A percentile compares a stretch with the other conserved stretches of the same genome.
phyloP scores from a whole-genome alignment of 2,888 invertebrate species.

The Tenodera sinensis region DNA sequence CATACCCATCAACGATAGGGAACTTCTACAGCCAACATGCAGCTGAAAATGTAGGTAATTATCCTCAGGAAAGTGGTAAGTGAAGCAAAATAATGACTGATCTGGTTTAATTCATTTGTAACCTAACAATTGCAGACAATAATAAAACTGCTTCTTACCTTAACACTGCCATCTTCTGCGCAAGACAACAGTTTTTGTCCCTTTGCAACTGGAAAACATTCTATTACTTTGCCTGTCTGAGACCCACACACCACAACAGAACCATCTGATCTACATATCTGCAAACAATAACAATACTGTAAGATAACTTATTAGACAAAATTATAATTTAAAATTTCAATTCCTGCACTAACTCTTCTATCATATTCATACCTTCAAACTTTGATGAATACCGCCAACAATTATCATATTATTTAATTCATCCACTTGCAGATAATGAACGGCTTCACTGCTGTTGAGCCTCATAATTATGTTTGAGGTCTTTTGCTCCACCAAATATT shows the following conservation, averaged over 20 bases:
- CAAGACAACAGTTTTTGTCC: slow-evolving; percentile 16
- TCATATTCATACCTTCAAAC: slow-evolving; percentile 26
- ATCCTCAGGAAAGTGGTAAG: too few relatives aligned
- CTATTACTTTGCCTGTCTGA: slow-evolving; percentile 11
- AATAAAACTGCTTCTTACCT: background rate
- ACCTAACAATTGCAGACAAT: too few relatives aligned
- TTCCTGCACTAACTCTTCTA: too few relatives aligned
- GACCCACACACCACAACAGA: background rate
- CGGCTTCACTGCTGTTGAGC: background rate
- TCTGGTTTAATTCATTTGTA: too few relatives aligned
- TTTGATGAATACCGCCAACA: slow-evolving; percentile 30
- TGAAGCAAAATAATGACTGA: too few relatives aligned
- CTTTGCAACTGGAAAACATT: background rate
- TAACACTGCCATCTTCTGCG: slow-evolving; percentile 18
- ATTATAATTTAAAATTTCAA: too few relatives aligned
- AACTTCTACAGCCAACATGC: too few relatives aligned
- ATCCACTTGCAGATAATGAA: slow-evolving; percentile 26
- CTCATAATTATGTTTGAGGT: background rate
- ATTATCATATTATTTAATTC: slow-evolving; percentile 19
- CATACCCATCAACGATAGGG: too few relatives aligned
- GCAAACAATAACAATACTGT: background rate
- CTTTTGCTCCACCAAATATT: background rate
- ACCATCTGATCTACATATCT: background rate
- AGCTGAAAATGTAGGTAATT: too few relatives aligned
- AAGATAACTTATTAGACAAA: too few relatives aligned